These are phyloP conservation scores for Alentia gelatinosa DNA, from an alignment of 2,888 invertebrate genomes.

Conservation along the genomic window DNA sequence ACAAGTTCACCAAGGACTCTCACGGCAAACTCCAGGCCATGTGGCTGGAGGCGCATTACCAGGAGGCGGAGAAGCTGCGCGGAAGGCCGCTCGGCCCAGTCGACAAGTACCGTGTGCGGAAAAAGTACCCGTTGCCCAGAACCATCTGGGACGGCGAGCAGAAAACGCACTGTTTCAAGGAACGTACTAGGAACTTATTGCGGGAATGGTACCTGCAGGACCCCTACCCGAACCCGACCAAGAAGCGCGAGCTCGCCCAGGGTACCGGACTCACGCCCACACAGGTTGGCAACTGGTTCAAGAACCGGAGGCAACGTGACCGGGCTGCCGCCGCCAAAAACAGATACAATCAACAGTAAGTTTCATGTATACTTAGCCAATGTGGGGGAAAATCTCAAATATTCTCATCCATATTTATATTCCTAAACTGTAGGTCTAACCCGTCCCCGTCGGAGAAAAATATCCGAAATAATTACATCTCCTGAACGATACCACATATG, in stretches of 20 bases:
- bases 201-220: conserved; percentile 93
- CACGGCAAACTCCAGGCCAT: conserved; percentile 93
- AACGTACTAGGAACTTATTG: conserved; percentile 94
- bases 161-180: conserved; percentile 96
- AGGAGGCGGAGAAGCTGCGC: conserved; percentile 93
- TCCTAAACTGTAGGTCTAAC: no score
- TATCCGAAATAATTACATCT: no score
- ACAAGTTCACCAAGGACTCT: conserved; percentile 93
- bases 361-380: no score
- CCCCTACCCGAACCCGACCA: conserved; percentile 97
- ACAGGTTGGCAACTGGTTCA: conserved; percentile 96
- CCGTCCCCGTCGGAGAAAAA: no score
- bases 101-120: conserved; percentile 94
- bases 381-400: no score
- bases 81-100: conserved; percentile 95
- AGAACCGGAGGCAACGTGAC: conserved; percentile 92
- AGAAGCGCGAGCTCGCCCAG: conserved; percentile 93
- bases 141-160: conserved; percentile 98
- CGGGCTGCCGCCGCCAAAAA: conserved; percentile 97
- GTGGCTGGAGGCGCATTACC: conserved; percentile 97
- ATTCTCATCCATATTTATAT: no score
- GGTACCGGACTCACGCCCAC: conserved; percentile 95
- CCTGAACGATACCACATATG: no score
- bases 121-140: conserved; percentile 94
- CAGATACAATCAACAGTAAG: conserved; percentile 84